Evolutionary conservation across 2,113 vertebrate genomes (phyloP), one percentile per base, ranked within the genome.

Genomic region (Nesoenas mayeri): DNA sequence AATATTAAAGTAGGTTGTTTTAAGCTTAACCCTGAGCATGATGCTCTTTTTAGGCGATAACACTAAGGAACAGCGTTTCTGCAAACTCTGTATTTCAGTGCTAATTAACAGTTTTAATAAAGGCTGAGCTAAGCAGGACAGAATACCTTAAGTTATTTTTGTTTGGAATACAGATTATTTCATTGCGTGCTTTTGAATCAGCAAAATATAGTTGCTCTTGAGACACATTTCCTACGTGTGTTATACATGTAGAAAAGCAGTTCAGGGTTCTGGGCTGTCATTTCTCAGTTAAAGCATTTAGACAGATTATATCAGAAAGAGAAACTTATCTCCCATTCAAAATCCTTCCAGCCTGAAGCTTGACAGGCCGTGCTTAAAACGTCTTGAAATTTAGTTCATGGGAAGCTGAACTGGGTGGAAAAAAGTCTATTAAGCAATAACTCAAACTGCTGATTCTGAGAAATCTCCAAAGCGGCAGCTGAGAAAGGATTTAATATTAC

Each of bases 361-460:
- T 66, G 84, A 62, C 74, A 84, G 32, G 15, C 29, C 25, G 0
- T 67, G 38, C 56, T 89, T 88, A 62, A 93, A 88, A 56, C 51
- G 60, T 47, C 82, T 62, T 64, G 65, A 91, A 88, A 91, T 78
- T 12, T 53, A 50, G 56, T 80, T 94, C 60, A 54, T 40, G 79
- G 80, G 75, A 80, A 93, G 83, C 42, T 90, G 75, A 47, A 34
- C 38, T 25, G 79, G 9, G 34, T 81, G 82, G 42, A 64, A 95
- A 74, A 47, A 86, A 88, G 65, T 19, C 14, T 79, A 53, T 86
- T 84, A 90, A 94, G 90, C 85, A 86, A 38, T 82, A 93, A 69
- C 47, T 85, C 31, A 71, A 80, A 83, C 5, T 93, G 89, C 81
- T 94, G 85, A 94, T 91, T 60, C 70, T 74, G 82, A 75, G 77